These are phyloP conservation scores for Podocnemis expansa DNA, from an alignment of 2,113 vertebrate genomes.

Conservation along the genomic window DNA sequence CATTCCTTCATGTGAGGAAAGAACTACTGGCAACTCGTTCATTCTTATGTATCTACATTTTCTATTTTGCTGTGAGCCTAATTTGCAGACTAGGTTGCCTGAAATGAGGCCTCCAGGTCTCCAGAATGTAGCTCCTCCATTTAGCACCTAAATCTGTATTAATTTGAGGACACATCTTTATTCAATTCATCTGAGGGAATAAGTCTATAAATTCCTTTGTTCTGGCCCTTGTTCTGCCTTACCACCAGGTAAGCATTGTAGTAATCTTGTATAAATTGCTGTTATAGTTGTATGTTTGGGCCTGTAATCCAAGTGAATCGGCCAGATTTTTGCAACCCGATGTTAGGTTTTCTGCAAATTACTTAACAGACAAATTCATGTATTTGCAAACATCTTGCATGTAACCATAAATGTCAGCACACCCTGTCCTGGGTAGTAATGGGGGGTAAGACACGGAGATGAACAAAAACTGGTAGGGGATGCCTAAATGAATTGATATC, in stretches of 20 bases:
- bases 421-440: background rate
- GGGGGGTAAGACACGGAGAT: background rate
- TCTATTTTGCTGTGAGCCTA: conserved; percentile 16
- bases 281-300: background rate
- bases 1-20: background rate
- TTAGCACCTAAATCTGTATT: background rate
- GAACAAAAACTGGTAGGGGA: background rate
- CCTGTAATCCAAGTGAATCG: background rate
- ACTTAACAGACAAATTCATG: background rate
- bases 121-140: background rate
- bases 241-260: background rate
- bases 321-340: background rate
- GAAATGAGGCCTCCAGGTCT: conserved; percentile 33
- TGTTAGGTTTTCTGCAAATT: background rate
- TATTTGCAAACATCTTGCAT: background rate
- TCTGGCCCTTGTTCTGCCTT: background rate
- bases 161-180: background rate
- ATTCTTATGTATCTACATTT: conserved; percentile 39
- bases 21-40: conserved; percentile 49
- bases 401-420: background rate
- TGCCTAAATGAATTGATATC: background rate
- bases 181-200: background rate
- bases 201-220: background rate
- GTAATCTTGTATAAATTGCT: background rate
- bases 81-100: conserved; percentile 32